phyloP scores from a whole-genome alignment of 2,888 invertebrate genomes.

The Euplagia quadripunctaria region DNA sequence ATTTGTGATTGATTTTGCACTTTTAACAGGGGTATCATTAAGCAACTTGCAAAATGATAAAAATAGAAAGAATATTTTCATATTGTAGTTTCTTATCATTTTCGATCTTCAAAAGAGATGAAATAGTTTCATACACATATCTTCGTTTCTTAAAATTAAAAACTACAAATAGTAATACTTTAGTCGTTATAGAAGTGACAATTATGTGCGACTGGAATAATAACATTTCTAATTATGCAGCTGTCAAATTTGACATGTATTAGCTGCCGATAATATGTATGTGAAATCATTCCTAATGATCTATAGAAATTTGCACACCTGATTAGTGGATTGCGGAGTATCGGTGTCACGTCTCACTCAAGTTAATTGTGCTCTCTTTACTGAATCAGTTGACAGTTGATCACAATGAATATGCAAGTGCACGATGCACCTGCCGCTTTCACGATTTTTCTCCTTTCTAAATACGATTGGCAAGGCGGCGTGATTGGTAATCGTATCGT shows the following conservation, averaged over 20 bases:
- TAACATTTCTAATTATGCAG: background rate
- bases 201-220: background rate
- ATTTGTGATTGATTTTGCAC: no score
- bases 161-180: no score
- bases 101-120: no score
- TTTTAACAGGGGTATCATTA: no score
- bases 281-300: background rate
- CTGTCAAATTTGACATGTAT: background rate
- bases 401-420: conserved; percentile 45
- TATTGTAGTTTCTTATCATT: no score
- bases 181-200: background rate
- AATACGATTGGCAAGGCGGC: conserved; percentile 35
- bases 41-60: no score
- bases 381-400: conserved; percentile 33
- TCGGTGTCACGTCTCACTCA: conserved; percentile 32
- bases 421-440: conserved; percentile 48
- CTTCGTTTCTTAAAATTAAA: no score
- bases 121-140: no score
- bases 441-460: conserved; percentile 53
- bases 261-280: background rate
- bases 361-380: conserved; percentile 48
- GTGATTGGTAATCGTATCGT: conserved; percentile 19
- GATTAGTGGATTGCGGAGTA: conserved; percentile 14
- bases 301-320: conserved; percentile 10
- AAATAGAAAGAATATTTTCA: no score